Percentiles rank a stretch among this genome's conserved stretches.
These are phyloP conservation scores for Hemicrepidius hirtus DNA, from an alignment of 2,888 invertebrate species.

Conservation along the genomic window DNA sequence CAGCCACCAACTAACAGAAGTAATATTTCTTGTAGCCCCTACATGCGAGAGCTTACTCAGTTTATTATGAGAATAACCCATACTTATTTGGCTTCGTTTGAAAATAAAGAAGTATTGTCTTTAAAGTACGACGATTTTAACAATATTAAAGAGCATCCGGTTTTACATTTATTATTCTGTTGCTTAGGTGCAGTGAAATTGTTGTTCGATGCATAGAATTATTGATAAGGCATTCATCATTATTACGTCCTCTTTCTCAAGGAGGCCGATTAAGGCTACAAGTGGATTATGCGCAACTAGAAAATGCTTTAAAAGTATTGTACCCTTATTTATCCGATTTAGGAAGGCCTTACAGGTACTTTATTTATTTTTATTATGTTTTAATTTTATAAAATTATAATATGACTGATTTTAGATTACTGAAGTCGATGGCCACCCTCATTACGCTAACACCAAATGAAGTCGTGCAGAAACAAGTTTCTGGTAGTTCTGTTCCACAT, in stretches of 20 bases:
- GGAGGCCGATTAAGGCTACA: slow-evolving; percentile 88
- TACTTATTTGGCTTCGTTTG: slow-evolving; percentile 82
- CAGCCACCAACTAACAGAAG: slow-evolving; percentile 63
- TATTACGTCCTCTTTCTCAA: slow-evolving; percentile 83
- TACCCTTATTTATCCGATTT: slow-evolving; percentile 79
- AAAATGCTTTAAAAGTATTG: slow-evolving; percentile 77
- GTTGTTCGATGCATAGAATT: slow-evolving; percentile 87
- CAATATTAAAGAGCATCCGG: background rate
- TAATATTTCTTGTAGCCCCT: slow-evolving; percentile 80
- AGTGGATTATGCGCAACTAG: slow-evolving; percentile 80
- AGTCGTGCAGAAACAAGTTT: slow-evolving; percentile 83
- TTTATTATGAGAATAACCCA: slow-evolving; percentile 83
- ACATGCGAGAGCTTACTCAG: slow-evolving; percentile 94
- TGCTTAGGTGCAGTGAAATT: slow-evolving; percentile 79
- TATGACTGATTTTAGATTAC: slow-evolving; percentile 69
- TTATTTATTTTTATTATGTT: background rate
- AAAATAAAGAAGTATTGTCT: slow-evolving; percentile 78
- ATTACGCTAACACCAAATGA: slow-evolving; percentile 85
- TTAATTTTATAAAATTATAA: background rate
- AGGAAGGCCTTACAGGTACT: slow-evolving; percentile 80
- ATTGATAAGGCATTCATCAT: slow-evolving; percentile 90
- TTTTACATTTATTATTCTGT: slow-evolving; percentile 49
- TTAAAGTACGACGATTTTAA: slow-evolving; percentile 74
- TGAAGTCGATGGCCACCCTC: slow-evolving; percentile 89
- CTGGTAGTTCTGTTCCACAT: slow-evolving; percentile 88